A percentile compares a stretch with the other conserved stretches of the same genome.
Conservation (phyloP, 2,113 vertebrate species). For the Micronycteris hirsuta region DNA sequence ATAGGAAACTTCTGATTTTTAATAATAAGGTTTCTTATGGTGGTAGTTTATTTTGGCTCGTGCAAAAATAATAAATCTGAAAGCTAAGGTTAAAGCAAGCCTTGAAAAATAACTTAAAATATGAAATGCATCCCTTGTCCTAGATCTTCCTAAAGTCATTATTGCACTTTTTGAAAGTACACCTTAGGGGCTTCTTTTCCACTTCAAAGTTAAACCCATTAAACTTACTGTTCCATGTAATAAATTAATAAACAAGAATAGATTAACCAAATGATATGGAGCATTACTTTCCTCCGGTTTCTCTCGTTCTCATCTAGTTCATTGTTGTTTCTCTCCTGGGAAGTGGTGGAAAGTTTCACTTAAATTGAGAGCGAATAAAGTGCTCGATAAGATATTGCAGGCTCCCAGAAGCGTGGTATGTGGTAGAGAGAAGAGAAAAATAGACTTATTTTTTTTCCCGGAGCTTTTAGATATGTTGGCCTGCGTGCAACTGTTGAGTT, state of each 20-base stretch:
- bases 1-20: constrained; percentile 74
- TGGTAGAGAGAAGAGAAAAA: background rate
- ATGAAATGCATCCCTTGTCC: constrained; percentile 40
- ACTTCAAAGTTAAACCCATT: constrained; percentile 77
- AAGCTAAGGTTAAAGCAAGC: constrained; percentile 28
- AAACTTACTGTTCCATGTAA: constrained; percentile 71
- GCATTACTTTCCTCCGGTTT: constrained; percentile 21
- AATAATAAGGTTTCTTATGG: constrained; percentile 69
- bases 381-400: constrained; percentile 49
- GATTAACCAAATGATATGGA: constrained; percentile 55
- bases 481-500: background rate
- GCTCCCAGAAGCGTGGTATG: constrained; percentile 25
- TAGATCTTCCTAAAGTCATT: constrained; percentile 55
- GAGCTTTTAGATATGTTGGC: background rate
- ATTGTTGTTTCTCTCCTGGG: constrained; percentile 64
- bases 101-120: constrained; percentile 55
- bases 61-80: constrained; percentile 51
- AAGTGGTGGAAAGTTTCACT: constrained; percentile 56
- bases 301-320: constrained; percentile 48
- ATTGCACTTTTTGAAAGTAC: constrained; percentile 66
- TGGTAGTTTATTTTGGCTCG: constrained; percentile 66
- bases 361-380: constrained; percentile 66
- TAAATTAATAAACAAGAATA: constrained; percentile 77
- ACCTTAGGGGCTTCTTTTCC: constrained; percentile 58
- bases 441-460: background rate